Conservation (phyloP, 92 coral and sea anemone species). For the Isaurus tuberculatus region DNA sequence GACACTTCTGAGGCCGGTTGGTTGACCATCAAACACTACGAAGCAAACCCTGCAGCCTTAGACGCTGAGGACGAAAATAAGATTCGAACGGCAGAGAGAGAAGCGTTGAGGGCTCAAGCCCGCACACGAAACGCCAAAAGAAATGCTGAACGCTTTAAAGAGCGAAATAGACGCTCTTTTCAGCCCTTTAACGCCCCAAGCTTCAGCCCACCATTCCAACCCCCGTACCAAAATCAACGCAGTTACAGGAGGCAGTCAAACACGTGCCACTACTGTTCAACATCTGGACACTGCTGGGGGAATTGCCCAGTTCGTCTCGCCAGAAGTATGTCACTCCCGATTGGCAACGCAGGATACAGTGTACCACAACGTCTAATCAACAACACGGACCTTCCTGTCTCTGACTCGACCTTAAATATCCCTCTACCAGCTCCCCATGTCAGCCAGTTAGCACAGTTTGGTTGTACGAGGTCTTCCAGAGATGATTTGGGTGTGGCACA, state of each 20-base stretch:
- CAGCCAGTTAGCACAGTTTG: not conserved
- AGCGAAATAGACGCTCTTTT: not conserved
- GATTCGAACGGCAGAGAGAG: conserved; percentile 49
- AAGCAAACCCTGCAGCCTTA: conserved; percentile 43
- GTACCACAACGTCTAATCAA: no score
- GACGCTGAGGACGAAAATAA: conserved; percentile 51
- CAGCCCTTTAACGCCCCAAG: not conserved
- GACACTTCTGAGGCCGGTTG: conserved; percentile 58
- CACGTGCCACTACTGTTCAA: conserved; percentile 10
- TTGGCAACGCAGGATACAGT: no score
- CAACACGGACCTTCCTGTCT: no score
- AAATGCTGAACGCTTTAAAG: conserved; percentile 32
- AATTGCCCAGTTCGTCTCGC: conserved; percentile 16
- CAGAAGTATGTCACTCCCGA: not conserved
- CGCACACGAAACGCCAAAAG: no score
- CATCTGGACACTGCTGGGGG: conserved; percentile 13
- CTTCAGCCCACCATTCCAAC: not conserved
- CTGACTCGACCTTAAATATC: no score
- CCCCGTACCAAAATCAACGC: not conserved
- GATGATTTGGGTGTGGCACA: not conserved
- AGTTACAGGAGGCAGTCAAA: not conserved
- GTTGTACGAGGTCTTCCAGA: not conserved
- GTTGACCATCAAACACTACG: conserved; percentile 62
- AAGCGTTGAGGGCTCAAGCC: conserved; percentile 22
- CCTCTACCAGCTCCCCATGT: no score